Percentiles rank a stretch among this genome's conserved stretches.
Conservation (phyloP, 2,113 vertebrate genomes). For the Ardeotis arabs region DNA sequence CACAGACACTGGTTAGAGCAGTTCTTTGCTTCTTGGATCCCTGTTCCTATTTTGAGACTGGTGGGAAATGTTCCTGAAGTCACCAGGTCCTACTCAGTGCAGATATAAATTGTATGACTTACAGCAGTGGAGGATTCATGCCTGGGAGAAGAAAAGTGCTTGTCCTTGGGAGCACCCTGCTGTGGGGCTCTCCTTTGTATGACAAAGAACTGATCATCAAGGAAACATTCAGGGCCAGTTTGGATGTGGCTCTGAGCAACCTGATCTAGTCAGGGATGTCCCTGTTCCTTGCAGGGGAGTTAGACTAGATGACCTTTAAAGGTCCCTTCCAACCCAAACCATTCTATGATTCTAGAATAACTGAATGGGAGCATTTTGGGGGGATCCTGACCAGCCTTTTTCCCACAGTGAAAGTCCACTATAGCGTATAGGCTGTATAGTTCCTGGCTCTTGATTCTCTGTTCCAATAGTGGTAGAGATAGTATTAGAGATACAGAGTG, state of each 20-base stretch:
- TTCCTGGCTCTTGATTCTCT: neutral
- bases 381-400: neutral
- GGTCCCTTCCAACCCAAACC: too few species aligned
- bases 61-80: neutral
- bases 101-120: neutral
- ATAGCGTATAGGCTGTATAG: neutral
- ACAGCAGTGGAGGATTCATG: neutral
- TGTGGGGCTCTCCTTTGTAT: neutral
- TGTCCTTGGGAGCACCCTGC: neutral
- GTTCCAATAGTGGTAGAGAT: neutral
- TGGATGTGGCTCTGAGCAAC: too few species aligned
- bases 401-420: neutral
- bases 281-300: too few species aligned
- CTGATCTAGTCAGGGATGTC: too few species aligned
- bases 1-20: neutral
- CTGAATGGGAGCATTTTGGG: neutral
- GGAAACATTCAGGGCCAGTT: neutral
- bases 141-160: neutral
- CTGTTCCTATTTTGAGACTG: slow-evolving; percentile 34
- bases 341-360: neutral
- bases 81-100: neutral
- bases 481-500: neutral
- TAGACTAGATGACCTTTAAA: too few species aligned
- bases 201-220: neutral
- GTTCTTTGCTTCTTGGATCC: neutral